Base-by-base conservation (phyloP, 2,113 vertebrate genomes). In the Glaucidium brasilianum region DNA sequence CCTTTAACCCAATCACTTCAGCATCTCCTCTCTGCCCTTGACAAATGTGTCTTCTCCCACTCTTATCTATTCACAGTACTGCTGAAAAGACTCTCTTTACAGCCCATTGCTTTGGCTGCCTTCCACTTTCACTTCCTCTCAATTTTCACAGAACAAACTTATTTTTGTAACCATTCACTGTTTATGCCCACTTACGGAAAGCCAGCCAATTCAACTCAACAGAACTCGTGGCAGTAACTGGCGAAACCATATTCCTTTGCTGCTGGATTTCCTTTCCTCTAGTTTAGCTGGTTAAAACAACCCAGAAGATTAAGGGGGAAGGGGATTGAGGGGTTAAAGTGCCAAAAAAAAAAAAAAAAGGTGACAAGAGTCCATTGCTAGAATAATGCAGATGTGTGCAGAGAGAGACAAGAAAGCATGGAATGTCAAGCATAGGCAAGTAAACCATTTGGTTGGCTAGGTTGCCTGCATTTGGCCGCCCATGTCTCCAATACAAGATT, bases 81-180 rank as follows among this genome's bases (percentile, higher is more conserved):
- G 35, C 56, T 87, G 64, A 88, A 96, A 92, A 90, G 63, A 66
- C n/a, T 72, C 56, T 96, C 66, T 89, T 79, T 88, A 85, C 25
- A 94, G 43, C 45, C 59, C 78, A 87, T 81, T 5, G 0, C 60
- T 72, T 91, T 94, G 95, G 86, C 91, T 77, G 85, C 56, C 37
- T 64, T 90, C 76, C 86, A 84, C 18, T 96, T 93, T 56, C 72
- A 88, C 64, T 92, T 90, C 90, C 88, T 84, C 72, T 81, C 55
- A 2, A 9, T 75, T 91, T 94, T 92, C 85, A 87, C 68, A 78
- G 90, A 92, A 63, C 68, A 87, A 92, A 95, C 62, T 75, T 89
- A 92, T 91, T 97, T 94, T 75, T 96, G 56, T 64, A 92, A 74
- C 56, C 84, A 89, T 94, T 91, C 64, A 68, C 83, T 89, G 41